These are phyloP conservation scores for Ophraella communa DNA, from an alignment of 2,888 invertebrate genomes.

Conservation along the genomic window DNA sequence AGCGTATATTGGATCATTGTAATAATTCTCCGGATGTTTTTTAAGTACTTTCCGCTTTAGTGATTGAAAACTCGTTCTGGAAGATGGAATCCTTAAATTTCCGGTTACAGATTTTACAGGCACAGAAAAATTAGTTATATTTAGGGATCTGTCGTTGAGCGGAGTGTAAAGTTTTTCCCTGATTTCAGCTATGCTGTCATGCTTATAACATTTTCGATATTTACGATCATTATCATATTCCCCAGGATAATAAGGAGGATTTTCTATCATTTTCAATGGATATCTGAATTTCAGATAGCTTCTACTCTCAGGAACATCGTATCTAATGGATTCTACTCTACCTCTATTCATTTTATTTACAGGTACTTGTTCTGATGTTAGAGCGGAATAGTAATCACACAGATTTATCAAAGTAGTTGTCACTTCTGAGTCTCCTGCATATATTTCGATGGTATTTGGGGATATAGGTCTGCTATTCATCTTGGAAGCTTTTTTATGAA, in stretches of 20 bases:
- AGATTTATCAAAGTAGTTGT: neutral
- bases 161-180: neutral
- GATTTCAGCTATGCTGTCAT: neutral
- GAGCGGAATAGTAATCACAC: neutral
- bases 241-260: neutral
- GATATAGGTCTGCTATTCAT: neutral
- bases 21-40: neutral
- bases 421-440: neutral
- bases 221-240: too few relatives aligned
- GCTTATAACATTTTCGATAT: neutral
- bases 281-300: neutral
- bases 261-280: neutral
- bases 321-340: neutral
- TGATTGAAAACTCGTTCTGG: neutral
- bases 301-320: neutral
- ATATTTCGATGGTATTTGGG: neutral
- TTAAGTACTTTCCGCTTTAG: neutral
- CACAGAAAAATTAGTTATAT: neutral
- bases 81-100: neutral
- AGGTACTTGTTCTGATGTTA: neutral
- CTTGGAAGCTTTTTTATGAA: neutral
- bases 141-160: neutral
- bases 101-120: neutral
- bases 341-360: neutral
- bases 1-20: neutral